Evolutionary conservation across 1,140 invertebrate species (phyloP), one percentile per base, ranked within the genome.

Genomic region (Melipona quadrifasciata): DNA sequence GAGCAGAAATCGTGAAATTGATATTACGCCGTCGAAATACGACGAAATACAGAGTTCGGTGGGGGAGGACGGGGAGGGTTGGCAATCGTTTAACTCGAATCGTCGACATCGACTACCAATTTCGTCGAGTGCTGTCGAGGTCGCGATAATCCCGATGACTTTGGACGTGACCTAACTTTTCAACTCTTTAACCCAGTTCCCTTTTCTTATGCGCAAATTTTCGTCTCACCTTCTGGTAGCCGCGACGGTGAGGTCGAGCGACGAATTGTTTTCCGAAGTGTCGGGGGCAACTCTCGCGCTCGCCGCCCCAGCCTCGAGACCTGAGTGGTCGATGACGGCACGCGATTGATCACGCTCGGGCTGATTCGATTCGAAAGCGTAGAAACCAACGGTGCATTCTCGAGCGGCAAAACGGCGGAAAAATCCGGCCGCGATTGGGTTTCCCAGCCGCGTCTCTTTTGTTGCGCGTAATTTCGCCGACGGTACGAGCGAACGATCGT

Each of bases 231-330:
- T 67, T n/a, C 10, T 71, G 21, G 34, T 5, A 51, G 17, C n/a
- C 51, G 57, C 39, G 39, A 47, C 39, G 17, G 39, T 53, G n/a
- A n/a, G n/a, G 21, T 58, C 55, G 21, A 24, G 11, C 19, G 47
- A 34, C 19, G 83, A 87, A 87, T 80, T 80, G 72, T 87, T 88
- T 84, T 78, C 71, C 55, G 14, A 64, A 86, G 61, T 65, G 64
- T 21, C 53, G 39, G 70, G 11, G 16, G 14, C 2, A 53, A 31
- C 57, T 31, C 1, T 2, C 27, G 5, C 1, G 31, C 31, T 31
- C 31, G 39, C 39, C 8, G 39, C 6, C 31, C 1, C 53, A 12
- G 2, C 64, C 61, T 27, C 58, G 27, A 21, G 24, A 58, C 4
- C 58, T 57, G 6, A 31, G 31, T 71, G 71, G 53, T 75, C 51